phyloP scores from a whole-genome alignment of 1,140 invertebrate species.

The Ptiloglossa arizonensis region DNA sequence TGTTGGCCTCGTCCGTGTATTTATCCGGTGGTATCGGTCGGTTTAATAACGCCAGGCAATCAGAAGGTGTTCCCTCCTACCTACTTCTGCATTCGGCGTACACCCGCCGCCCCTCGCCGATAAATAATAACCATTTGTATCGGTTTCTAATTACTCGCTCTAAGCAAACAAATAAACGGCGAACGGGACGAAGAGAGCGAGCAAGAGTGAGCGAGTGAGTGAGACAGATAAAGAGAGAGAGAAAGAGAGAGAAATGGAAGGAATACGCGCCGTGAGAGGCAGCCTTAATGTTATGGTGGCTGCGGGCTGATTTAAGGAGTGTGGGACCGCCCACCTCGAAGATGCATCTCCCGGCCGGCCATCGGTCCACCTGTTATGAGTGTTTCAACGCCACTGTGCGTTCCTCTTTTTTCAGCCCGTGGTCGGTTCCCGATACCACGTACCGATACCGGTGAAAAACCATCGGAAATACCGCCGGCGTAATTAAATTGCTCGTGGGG shows the following conservation, averaged over 20 bases:
- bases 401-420: neutral
- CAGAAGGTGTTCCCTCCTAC: slow-evolving; percentile 60
- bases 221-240: no score
- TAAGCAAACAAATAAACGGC: slow-evolving; percentile 81
- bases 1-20: slow-evolving; percentile 51
- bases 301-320: slow-evolving; percentile 80
- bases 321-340: slow-evolving; percentile 80
- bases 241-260: no score
- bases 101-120: slow-evolving; percentile 49
- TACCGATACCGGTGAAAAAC: slow-evolving; percentile 35
- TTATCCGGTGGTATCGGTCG: slow-evolving; percentile 69
- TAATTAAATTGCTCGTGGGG: slow-evolving; percentile 42
- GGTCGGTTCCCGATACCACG: neutral
- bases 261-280: slow-evolving; percentile 57
- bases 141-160: slow-evolving; percentile 81
- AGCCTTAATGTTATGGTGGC: slow-evolving; percentile 74
- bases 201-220: no score
- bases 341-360: slow-evolving; percentile 71
- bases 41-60: slow-evolving; percentile 79
- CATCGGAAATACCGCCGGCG: slow-evolving; percentile 24
- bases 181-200: slow-evolving; percentile 46
- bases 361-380: slow-evolving; percentile 74
- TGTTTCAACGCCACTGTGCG: slow-evolving; percentile 73
- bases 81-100: slow-evolving; percentile 20
- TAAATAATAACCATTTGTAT: slow-evolving; percentile 82